phyloP scores from a whole-genome alignment of 2,797 vertebrate species.

The Alouatta caraya region DNA sequence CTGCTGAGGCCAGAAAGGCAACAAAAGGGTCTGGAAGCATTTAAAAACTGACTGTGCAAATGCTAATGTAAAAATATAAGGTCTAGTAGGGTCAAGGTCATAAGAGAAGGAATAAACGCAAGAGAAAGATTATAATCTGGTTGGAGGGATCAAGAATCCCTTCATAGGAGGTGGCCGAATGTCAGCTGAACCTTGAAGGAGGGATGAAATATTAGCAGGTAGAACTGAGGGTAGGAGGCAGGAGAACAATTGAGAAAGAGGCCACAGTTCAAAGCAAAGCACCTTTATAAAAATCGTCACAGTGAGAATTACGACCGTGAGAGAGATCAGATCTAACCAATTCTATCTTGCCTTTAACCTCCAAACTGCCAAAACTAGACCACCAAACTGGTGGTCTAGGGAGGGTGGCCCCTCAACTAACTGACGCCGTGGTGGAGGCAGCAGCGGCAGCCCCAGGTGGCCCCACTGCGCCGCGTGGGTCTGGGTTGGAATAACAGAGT shows the following conservation, averaged over 20 bases:
- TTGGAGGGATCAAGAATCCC: not conserved
- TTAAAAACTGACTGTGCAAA: not conserved
- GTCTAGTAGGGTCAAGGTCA: not conserved
- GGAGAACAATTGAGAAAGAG: not conserved
- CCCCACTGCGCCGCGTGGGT: not conserved
- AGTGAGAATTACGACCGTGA: not conserved
- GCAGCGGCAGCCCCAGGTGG: accelerated
- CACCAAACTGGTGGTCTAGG: too few relatives aligned
- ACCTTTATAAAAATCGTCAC: not conserved
- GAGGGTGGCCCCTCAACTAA: not conserved
- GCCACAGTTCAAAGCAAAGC: not conserved
- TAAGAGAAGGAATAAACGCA: not conserved
- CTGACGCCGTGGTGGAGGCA: not conserved
- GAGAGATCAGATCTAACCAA: not conserved
- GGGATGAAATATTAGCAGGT: not conserved
- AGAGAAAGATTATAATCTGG: not conserved
- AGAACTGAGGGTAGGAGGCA: not conserved
- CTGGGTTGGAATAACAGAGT: not conserved
- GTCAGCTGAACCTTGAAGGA: not conserved
- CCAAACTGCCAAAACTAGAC: too few relatives aligned
- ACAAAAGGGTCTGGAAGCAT: not conserved
- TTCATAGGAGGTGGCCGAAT: not conserved
- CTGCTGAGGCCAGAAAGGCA: not conserved
- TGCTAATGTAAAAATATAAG: not conserved
- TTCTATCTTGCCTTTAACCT: not conserved